Conservation (phyloP, 1,140 invertebrate genomes). For the Pachyrhynchus sulphureomaculatus region DNA sequence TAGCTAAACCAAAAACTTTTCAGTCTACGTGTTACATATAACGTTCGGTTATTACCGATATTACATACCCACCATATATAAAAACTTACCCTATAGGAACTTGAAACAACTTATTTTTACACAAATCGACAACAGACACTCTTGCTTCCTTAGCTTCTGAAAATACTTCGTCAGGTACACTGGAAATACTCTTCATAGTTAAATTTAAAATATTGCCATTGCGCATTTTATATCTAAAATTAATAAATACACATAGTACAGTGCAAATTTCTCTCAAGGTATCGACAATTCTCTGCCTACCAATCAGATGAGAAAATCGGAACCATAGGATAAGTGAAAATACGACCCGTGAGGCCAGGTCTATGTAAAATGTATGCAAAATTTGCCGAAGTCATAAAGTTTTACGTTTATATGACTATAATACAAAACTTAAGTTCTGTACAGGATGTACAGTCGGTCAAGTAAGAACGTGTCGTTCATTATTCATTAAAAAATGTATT, state of each 20-base stretch:
- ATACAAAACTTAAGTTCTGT: too few relatives aligned
- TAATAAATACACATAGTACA: conserved; percentile 1
- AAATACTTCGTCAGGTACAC: conserved; percentile 71
- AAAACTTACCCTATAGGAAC: conserved; percentile 67
- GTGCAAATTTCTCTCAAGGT: too few relatives aligned
- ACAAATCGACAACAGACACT: conserved; percentile 76
- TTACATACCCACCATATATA: neutral
- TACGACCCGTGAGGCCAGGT: neutral
- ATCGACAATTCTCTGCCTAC: too few relatives aligned
- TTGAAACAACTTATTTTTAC: conserved; percentile 71
- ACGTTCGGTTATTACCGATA: too few relatives aligned
- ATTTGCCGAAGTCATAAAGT: too few relatives aligned
- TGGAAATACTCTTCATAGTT: conserved; percentile 61
- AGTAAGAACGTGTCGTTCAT: too few relatives aligned
- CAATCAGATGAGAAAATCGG: too few relatives aligned
- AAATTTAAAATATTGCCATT: conserved; percentile 70
- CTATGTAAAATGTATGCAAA: neutral
- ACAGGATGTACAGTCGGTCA: too few relatives aligned
- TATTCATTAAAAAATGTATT: too few relatives aligned
- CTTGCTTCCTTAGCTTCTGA: conserved; percentile 67
- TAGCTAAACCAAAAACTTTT: too few relatives aligned
- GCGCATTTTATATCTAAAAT: conserved; percentile 68
- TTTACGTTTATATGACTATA: too few relatives aligned
- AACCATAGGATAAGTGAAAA: conserved; percentile 10
- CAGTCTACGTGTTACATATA: too few relatives aligned